Evolutionary conservation across 2,888 invertebrate genomes (phyloP).

Genomic region (Therioaphis trifolii): DNA sequence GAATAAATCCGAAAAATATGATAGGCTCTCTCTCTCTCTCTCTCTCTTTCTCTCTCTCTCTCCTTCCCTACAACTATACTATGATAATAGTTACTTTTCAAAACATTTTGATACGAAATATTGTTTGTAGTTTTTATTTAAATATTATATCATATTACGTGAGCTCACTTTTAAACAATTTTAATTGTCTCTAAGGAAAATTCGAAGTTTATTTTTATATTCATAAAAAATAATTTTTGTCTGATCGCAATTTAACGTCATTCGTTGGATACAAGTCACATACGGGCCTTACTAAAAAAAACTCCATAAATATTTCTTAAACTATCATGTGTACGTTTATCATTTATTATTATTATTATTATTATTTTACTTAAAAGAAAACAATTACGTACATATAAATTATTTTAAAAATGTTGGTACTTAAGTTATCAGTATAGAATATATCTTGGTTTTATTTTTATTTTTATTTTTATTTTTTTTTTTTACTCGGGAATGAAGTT

Average conservation of each 20-base stretch:
- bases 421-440: not conserved
- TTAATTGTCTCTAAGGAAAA: no score
- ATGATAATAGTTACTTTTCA: not conserved
- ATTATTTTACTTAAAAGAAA: not conserved
- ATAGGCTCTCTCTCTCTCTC: no score
- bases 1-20: no score
- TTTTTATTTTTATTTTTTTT: not conserved
- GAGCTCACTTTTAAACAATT: no score
- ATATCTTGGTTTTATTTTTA: not conserved
- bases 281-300: no score
- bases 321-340: not conserved
- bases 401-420: not conserved
- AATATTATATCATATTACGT: no score
- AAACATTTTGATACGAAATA: not conserved
- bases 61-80: no score
- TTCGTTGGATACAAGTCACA: not conserved
- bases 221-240: no score
- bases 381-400: not conserved
- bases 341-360: conserved; percentile 11
- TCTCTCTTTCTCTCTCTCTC: no score
- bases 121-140: not conserved
- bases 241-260: not conserved
- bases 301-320: not conserved
- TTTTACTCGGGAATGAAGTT: not conserved
- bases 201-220: no score